A percentile compares a stretch with the other conserved stretches of the same genome.
phyloP scores from a whole-genome alignment of 2,888 invertebrate species.

The Elegia similella region DNA sequence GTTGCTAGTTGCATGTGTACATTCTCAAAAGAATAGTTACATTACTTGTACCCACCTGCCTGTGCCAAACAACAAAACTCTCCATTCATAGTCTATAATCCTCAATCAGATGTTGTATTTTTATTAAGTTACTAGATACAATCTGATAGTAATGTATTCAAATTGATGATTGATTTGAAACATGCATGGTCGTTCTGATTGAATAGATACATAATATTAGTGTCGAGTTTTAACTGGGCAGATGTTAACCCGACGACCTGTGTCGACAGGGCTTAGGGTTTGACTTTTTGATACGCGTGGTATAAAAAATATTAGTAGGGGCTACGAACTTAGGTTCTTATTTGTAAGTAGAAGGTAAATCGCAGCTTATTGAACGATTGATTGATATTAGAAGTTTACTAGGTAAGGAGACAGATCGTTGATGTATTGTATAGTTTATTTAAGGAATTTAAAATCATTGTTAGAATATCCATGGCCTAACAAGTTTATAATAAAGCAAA shows the following conservation, averaged over 20 bases:
- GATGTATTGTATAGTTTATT: too few species aligned
- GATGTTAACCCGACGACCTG: conserved; percentile 63
- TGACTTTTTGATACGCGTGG: background rate
- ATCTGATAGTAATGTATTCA: conserved; percentile 61
- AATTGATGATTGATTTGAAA: conserved; percentile 79
- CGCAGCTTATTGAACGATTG: too few species aligned
- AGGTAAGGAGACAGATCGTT: too few species aligned
- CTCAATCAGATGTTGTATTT: conserved; percentile 40
- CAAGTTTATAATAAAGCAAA: too few species aligned
- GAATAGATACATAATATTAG: conserved; percentile 78
- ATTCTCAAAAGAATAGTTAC: too few species aligned
- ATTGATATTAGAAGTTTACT: too few species aligned
- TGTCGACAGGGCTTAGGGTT: conserved; percentile 47
- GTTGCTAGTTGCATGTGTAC: too few species aligned
- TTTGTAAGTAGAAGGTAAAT: too few species aligned
- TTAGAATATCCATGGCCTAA: too few species aligned
- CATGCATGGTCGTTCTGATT: conserved; percentile 64
- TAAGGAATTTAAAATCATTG: too few species aligned
- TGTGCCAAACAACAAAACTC: conserved; percentile 24
- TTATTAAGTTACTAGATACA: conserved; percentile 53
- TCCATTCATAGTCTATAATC: conserved; percentile 51
- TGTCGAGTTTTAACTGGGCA: conserved; percentile 53
- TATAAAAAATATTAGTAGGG: background rate
- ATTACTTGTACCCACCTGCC: background rate
- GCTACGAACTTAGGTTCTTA: too few species aligned